Evolutionary conservation across 2,797 vertebrate species (phyloP), one percentile per base, ranked within the genome.

Genomic region (Anas capensis): DNA sequence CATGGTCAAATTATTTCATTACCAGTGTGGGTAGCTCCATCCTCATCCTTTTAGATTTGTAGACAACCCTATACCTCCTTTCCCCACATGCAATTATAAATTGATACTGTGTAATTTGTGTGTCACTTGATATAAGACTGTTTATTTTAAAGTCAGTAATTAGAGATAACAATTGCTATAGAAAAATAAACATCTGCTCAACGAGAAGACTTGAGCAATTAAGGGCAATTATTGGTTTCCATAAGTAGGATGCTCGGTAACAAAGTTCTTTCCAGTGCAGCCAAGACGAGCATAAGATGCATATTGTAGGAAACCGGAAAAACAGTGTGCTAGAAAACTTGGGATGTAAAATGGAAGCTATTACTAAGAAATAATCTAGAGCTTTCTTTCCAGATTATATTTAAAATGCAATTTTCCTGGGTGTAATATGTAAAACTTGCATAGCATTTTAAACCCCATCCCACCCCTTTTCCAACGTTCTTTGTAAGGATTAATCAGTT

Each of bases 171-270:
- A 96, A 82, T 93, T 91, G 34, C 96, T 96, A 87, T 89, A 93
- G 96, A 94, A 96, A 97, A 97, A 96, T 94, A 93, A 98, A 95
- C 85, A 95, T 73, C 80, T 92, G 62, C 58, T 95, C 36, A 87
- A 34, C 51, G 14, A 80, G 90, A 90, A 86, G 79, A 84, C 64
- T 72, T 72, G 94, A 95, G 64, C 83, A 91, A 96, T 95, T 92
- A 95, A 91, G 81, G 33, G 56, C 61, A 80, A 95, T 71, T 66
- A 71, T 10, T 89, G 93, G 64, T 93, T 96, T 96, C 89, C 46
- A 3, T 65, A 84, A 90, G 89, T 85, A 58, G 65, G 88, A 79
- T 79, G n/a, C 71, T 87, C 19, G 2, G n/a, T 86, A 78, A 80
- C 16, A 31, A 90, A 94, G 51, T 92, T 95, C 61, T 82, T 77